Evolutionary conservation across 2,113 vertebrate genomes (phyloP).

Genomic region (Numida meleagris): DNA sequence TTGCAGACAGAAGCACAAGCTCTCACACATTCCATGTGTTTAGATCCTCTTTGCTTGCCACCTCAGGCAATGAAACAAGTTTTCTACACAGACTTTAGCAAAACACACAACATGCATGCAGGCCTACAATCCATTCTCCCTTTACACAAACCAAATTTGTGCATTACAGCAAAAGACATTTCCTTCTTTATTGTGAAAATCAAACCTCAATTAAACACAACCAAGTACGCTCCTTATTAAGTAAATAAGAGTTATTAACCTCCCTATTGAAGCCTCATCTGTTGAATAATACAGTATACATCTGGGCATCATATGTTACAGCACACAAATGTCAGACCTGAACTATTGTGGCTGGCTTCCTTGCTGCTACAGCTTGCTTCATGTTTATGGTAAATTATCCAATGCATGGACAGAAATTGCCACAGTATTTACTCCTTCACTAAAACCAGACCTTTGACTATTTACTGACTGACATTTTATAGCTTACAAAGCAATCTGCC

Average conservation of each 20-base stretch:
- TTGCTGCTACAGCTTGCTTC: constrained; percentile 21
- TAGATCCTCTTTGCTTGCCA: neutral
- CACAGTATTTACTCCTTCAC: constrained; percentile 64
- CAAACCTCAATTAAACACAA: neutral
- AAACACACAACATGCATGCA: neutral
- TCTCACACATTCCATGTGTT: neutral
- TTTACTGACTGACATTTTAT: constrained; percentile 71
- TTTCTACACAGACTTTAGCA: neutral
- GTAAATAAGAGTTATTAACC: neutral
- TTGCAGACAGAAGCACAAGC: neutral
- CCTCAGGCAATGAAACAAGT: neutral
- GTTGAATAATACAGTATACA: neutral
- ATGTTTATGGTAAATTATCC: constrained; percentile 55
- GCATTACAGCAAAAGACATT: neutral
- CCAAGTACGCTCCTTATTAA: neutral
- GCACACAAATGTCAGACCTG: neutral
- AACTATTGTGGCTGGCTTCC: neutral
- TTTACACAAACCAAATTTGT: neutral
- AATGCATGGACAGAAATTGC: constrained; percentile 41
- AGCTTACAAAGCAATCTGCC: constrained; percentile 75
- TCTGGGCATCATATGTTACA: neutral
- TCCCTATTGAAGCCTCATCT: neutral
- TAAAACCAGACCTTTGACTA: constrained; percentile 35
- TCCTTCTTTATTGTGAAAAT: neutral
- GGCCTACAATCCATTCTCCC: neutral